Percentiles rank a stretch among this genome's conserved stretches.
Evolutionary conservation across 1,140 invertebrate genomes (phyloP).

Genomic region (Sipha flava): DNA sequence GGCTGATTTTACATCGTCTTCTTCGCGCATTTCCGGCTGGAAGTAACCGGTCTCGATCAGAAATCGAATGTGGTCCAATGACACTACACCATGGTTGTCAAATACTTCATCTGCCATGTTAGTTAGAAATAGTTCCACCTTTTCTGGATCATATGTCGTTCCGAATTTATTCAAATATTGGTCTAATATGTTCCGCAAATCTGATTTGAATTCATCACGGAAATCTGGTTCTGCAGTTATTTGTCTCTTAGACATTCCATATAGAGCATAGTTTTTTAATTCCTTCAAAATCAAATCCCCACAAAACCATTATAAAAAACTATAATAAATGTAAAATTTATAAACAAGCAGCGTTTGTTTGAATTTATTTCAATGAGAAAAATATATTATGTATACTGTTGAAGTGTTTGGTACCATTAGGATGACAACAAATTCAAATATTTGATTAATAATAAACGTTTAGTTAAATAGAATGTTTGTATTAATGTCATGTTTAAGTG

Average conservation of each 20-base stretch:
- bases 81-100: constrained; percentile 17
- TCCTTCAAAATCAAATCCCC: neutral
- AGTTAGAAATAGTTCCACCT: constrained; percentile 28
- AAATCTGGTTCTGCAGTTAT: neutral
- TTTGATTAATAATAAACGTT: too few species aligned
- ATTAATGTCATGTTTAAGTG: too few species aligned
- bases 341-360: too few species aligned
- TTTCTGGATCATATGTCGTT: constrained; percentile 12
- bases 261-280: neutral
- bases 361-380: too few species aligned
- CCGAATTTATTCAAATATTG: constrained; percentile 24
- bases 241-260: neutral
- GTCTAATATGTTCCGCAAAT: neutral
- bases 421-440: too few species aligned
- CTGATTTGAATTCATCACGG: neutral
- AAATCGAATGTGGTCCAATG: constrained; percentile 12
- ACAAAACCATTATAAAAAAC: neutral
- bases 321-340: too few species aligned
- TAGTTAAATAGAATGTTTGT: too few species aligned
- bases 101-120: constrained; percentile 24
- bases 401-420: too few species aligned
- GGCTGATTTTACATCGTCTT: neutral
- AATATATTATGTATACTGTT: too few species aligned
- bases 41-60: constrained; percentile 30
- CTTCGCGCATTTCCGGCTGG: constrained; percentile 5